Conservation (phyloP, 2,113 vertebrate genomes). For the Monarcha castaneiventris region DNA sequence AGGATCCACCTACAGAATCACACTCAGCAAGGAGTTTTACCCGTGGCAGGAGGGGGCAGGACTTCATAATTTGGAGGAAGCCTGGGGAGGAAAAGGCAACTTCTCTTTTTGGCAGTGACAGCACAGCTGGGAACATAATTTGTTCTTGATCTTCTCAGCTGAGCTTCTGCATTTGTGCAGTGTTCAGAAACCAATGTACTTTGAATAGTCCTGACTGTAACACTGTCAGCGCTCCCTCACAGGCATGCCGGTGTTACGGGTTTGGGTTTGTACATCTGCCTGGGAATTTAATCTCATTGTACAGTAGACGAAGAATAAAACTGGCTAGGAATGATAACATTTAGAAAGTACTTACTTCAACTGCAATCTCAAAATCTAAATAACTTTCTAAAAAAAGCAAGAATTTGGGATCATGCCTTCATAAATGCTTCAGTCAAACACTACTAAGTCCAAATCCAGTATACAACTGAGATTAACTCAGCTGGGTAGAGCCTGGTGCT, state of each 20-base stretch:
- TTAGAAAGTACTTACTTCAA: not conserved
- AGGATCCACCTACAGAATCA: not conserved
- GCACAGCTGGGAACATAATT: not conserved
- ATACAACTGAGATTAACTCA: not conserved
- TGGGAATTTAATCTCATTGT: not conserved
- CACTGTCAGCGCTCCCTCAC: not conserved
- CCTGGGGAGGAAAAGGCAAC: not conserved
- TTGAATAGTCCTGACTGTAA: constrained; percentile 36
- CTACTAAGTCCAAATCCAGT: not conserved
- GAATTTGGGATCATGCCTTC: not conserved
- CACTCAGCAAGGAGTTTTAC: not conserved
- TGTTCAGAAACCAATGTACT: constrained; percentile 47
- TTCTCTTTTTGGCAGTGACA: not conserved
- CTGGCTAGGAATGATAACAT: not conserved
- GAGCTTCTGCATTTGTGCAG: constrained; percentile 44
- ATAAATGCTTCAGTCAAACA: not conserved
- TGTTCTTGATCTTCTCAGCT: constrained; percentile 48
- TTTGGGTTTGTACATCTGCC: constrained; percentile 27
- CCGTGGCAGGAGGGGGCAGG: not conserved
- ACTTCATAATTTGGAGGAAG: not conserved
- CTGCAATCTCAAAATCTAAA: not conserved
- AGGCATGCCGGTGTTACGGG: not conserved
- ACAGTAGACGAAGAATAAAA: not conserved
- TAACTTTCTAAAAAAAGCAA: not conserved
- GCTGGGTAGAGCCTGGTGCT: not conserved